Evolutionary conservation across 2,797 vertebrate genomes (phyloP), one percentile per base, ranked within the genome.

Genomic region (Lacerta bilineata): DNA sequence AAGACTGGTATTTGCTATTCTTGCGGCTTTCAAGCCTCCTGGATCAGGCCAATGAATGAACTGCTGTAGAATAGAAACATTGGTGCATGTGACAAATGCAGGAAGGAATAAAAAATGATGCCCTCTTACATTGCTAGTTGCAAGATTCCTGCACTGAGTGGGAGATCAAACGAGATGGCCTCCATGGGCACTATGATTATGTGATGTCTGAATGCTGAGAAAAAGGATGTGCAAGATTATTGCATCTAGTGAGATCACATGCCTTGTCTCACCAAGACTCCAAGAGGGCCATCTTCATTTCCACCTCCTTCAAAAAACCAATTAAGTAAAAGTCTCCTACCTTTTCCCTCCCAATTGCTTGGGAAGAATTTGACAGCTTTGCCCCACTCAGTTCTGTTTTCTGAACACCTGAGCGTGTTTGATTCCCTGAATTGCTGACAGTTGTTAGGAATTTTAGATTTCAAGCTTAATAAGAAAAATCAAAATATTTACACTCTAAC

Each of bases 401-500:
- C 27, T 33, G 9, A 80, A 46, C 86, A 76, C 82, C 61, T 80
- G 86, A 76, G 46, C 71, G n/a, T 15, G 82, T 87, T 76, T 8
- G 15, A 59, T 43, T 72, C 61, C 18, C 64, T 46, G 83, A 59
- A 81, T 85, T 50, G 64, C 83, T 82, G 64, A 64, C 41, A 82
- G 86, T 76, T 36, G 59, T 85, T 69, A 50, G 55, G 75, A 87
- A 84, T 87, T 85, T 90, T 83, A 59, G 43, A 72, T 90, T 87
- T 88, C 75, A 33, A 78, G 64, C 64, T 88, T 83, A 83, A 85
- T 83, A 72, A 72, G 83, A 74, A 55, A 84, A 82, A 83, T 87
- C 85, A 87, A 83, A 90, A 87, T 87, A 89, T 89, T 89, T 85
- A 89, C 78, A 64, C 83, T 55, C 8, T 55, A 81, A 80, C 59